A percentile compares a stretch with the other conserved stretches of the same genome.
These are phyloP conservation scores for rabbit (Oryctolagus cuniculus) DNA, from an alignment of 2,113 vertebrate species.

Conservation along the genomic window DNA sequence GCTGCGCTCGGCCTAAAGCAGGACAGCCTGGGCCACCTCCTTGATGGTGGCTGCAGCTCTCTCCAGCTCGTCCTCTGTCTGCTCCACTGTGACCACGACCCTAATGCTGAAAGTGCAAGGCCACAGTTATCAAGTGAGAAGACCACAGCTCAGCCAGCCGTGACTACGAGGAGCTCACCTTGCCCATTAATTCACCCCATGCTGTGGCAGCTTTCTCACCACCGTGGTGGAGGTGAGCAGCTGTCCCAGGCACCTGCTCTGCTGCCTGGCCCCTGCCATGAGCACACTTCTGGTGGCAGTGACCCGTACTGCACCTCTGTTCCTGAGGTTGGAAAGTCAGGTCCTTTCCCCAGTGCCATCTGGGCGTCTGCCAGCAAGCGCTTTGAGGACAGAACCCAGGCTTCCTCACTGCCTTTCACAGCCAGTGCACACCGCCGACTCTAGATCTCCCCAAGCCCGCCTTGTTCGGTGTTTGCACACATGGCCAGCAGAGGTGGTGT, in stretches of 20 bases:
- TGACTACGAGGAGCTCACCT: too few relatives aligned
- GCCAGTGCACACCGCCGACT: neutral
- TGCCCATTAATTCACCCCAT: rapidly evolving
- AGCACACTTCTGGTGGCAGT: neutral
- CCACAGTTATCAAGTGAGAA: neutral
- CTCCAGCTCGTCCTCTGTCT: conserved; percentile 94
- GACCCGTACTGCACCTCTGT: neutral
- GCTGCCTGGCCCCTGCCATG: rapidly evolving
- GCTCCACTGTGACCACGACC: conserved; percentile 94
- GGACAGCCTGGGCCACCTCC: conserved; percentile 89
- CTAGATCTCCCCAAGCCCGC: too few relatives aligned
- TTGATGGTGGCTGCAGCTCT: conserved; percentile 91
- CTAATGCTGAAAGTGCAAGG: conserved; percentile 91
- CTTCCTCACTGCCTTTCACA: neutral
- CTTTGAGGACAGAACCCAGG: neutral
- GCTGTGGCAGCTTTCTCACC: neutral
- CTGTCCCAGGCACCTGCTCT: rapidly evolving
- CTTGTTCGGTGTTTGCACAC: rapidly evolving
- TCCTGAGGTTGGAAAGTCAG: too few relatives aligned
- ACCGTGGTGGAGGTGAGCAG: rapidly evolving
- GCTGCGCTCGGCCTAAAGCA: conserved; percentile 84
- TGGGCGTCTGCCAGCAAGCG: too few relatives aligned
- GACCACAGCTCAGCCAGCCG: rapidly evolving
- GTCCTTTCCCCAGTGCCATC: too few relatives aligned
- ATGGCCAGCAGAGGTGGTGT: too few relatives aligned